Evolutionary conservation across 23 tunicate genomes (phyloP).

Genomic region (Corella eumyota): DNA sequence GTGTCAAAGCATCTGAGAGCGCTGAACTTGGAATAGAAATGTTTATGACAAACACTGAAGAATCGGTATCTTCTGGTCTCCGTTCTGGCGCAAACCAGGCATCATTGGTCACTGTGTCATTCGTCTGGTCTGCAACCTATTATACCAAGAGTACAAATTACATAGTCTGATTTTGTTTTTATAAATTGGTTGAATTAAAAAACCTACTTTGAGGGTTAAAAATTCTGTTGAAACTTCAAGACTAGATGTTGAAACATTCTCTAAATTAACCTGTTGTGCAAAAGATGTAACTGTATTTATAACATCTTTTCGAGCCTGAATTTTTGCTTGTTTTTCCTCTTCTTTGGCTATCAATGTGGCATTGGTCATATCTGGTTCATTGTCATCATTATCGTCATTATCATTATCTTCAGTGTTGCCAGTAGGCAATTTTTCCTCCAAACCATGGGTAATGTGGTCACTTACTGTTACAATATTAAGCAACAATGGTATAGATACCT

Average conservation of each 20-base stretch:
- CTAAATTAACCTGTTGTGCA: neutral
- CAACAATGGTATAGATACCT: neutral
- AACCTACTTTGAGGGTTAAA: neutral
- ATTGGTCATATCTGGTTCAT: too few species aligned
- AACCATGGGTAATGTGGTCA: neutral
- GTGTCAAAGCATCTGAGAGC: neutral
- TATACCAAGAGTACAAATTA: too few species aligned
- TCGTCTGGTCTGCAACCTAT: constrained; percentile 3
- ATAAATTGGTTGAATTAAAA: too few species aligned
- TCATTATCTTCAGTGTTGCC: too few species aligned
- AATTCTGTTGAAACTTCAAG: constrained; percentile 1
- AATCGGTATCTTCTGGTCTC: too few species aligned
- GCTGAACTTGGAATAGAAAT: constrained; percentile 5
- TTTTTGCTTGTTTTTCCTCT: too few species aligned
- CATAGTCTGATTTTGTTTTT: too few species aligned
- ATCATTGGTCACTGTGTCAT: neutral
- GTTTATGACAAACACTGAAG: neutral
- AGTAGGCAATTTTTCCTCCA: too few species aligned
- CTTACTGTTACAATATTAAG: neutral
- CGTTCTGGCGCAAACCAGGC: constrained; percentile 11
- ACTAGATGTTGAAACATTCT: neutral
- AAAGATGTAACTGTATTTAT: neutral
- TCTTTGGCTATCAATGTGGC: too few species aligned
- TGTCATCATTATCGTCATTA: too few species aligned
- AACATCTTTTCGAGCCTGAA: neutral